Evolutionary conservation across 2,888 invertebrate species (phyloP).

Genomic region (Folsomia manolachei): DNA sequence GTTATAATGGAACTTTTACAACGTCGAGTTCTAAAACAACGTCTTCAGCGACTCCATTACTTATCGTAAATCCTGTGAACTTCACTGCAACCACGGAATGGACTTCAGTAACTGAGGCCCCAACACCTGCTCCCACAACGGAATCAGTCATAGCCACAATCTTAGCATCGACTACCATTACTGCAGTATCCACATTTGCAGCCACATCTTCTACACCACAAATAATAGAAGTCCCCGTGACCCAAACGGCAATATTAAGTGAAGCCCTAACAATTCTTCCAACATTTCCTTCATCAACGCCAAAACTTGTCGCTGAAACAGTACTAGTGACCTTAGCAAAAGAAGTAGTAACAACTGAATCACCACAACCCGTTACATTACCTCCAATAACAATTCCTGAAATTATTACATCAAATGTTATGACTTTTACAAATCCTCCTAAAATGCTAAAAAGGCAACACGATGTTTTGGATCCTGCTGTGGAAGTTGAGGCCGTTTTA

Average conservation of each 20-base stretch:
- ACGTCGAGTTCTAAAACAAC: neutral
- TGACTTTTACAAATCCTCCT: neutral
- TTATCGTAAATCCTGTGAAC: neutral
- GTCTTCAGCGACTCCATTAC: neutral
- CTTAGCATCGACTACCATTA: neutral
- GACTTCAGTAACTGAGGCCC: no score
- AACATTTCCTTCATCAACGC: no score
- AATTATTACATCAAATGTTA: neutral
- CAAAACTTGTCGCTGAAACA: no score
- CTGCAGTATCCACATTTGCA: neutral
- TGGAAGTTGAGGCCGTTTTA: neutral
- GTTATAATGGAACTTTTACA: neutral
- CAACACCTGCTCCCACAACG: neutral
- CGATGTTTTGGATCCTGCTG: constrained; percentile 4
- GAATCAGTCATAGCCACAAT: neutral
- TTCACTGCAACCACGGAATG: neutral
- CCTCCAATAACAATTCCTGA: no score
- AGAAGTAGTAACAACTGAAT: neutral
- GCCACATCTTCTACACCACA: neutral
- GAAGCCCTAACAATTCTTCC: neutral
- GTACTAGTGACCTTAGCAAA: neutral
- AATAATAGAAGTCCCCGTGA: no score
- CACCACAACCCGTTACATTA: neutral
- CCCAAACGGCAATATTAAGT: neutral
- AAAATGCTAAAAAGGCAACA: neutral